A percentile compares a stretch with the other conserved stretches of the same genome.
These are phyloP conservation scores for Ranitomeya variabilis DNA, from an alignment of 2,113 vertebrate genomes.

Conservation along the genomic window DNA sequence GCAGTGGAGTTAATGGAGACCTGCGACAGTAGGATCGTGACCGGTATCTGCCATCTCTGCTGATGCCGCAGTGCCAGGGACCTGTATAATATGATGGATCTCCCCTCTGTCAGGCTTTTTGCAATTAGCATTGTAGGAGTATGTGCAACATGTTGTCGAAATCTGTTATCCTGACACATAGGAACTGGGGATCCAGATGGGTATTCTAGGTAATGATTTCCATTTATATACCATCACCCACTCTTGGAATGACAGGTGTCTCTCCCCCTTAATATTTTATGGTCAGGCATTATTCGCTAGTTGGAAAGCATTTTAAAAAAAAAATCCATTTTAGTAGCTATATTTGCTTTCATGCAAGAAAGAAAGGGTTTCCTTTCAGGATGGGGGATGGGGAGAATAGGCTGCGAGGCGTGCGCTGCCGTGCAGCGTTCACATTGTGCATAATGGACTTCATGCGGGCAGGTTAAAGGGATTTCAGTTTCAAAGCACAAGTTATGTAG, in stretches of 20 bases:
- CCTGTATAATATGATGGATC: neutral
- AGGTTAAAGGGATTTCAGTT: conserved; percentile 9
- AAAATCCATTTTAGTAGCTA: neutral
- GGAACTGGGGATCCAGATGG: conserved; percentile 23
- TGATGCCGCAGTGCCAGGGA: too few relatives aligned
- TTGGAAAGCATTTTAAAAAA: neutral
- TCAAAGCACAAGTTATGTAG: neutral
- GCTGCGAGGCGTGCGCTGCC: neutral
- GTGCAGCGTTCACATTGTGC: neutral
- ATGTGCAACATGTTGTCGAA: conserved; percentile 8
- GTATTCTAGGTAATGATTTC: conserved; percentile 5
- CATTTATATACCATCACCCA: conserved; percentile 16
- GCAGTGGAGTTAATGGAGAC: neutral
- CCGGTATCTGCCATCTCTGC: neutral
- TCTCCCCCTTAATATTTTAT: neutral
- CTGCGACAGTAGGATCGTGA: neutral
- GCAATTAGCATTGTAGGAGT: conserved; percentile 5
- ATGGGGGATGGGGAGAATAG: neutral
- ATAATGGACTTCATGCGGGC: conserved; percentile 29
- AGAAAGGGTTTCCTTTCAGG: neutral
- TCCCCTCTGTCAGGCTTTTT: neutral
- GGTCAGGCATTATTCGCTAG: neutral
- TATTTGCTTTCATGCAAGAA: neutral
- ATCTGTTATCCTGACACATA: conserved; percentile 34
- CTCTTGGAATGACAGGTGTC: conserved; percentile 6